These are phyloP conservation scores for Lissonota sp. DNA, from an alignment of 2,888 invertebrate genomes.

Conservation along the genomic window DNA sequence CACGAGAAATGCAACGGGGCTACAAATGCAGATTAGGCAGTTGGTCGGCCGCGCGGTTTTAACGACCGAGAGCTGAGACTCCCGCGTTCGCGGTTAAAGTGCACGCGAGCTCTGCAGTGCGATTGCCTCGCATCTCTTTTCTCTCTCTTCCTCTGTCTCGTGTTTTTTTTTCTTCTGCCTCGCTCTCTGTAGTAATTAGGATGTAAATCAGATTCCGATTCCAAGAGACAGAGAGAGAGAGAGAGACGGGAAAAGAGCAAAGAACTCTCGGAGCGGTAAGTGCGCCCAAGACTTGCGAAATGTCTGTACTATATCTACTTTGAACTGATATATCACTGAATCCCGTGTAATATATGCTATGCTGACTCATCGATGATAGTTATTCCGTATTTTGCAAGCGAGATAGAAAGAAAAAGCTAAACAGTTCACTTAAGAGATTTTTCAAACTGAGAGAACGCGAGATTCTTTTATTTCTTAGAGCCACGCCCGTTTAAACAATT, in stretches of 20 bases:
- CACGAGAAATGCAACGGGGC: constrained; percentile 64
- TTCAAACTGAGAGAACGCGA: constrained; percentile 28
- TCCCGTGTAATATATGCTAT: constrained; percentile 9
- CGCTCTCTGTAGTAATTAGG: constrained; percentile 74
- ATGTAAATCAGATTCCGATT: constrained; percentile 78
- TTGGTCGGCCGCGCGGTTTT: constrained; percentile 69
- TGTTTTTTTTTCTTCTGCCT: constrained; percentile 34
- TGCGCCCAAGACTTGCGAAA: constrained; percentile 51
- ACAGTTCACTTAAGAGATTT: constrained; percentile 30
- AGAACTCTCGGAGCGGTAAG: constrained; percentile 53
- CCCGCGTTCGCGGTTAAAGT: constrained; percentile 62
- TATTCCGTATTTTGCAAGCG: constrained; percentile 20
- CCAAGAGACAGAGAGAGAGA: constrained; percentile 52
- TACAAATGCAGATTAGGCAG: constrained; percentile 76
- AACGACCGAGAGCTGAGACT: constrained; percentile 63
- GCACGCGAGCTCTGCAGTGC: constrained; percentile 63
- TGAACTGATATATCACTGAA: constrained; percentile 35
- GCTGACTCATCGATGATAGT: constrained; percentile 15
- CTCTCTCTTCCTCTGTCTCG: constrained; percentile 30
- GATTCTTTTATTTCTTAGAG: constrained; percentile 41
- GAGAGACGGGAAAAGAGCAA: constrained; percentile 52
- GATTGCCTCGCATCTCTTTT: constrained; percentile 49
- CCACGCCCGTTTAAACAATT: constrained; percentile 59
- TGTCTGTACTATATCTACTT: constrained; percentile 32
- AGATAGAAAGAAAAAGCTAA: constrained; percentile 18